Base-by-base conservation (phyloP, 1,140 invertebrate species). In the Adoxophyes honmai region DNA sequence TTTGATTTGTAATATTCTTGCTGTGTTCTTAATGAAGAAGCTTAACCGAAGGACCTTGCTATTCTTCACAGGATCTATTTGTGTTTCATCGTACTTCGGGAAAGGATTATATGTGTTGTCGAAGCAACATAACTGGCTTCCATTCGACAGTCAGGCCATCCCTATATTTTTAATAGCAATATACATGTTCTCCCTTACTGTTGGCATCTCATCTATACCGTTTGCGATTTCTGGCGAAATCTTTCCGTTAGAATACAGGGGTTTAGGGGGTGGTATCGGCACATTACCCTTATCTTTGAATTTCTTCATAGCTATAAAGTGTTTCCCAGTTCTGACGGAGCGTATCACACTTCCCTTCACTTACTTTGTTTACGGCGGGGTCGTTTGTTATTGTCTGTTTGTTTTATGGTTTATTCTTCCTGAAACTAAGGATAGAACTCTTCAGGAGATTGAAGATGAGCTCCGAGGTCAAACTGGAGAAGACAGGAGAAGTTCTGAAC, bases 211-310 rank as follows among this genome's bases (percentile, higher is more conserved):
- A 0, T 80, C 86, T 4, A 78, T 88, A 51, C 82, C 86, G 3
- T 88, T 86, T 52, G 72, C 86, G 6, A 64, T 88, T 44, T 85
- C 82, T 14, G 86, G 86, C 0, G 86, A 88, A 52, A 80, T 88
- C 35, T 88, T 88, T 62, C 78, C 86, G 0, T 64, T 88, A 18
- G 80, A 81, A 55, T 88, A 86, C 51, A 63, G 86, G 37, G 81
- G 78, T 9, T 70, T 87, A n/a, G 86, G 82, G 4, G 76, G 83
- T 28, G 82, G 84, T 15, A 75, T 87, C 0, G 80, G 82, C 59
- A 70, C 79, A 7, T 59, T 81, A 57, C 76, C 73, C 8, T 60
- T 81, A 15, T 88, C 84, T 0, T 53, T 81, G 15, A 86, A 81
- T 37, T 85, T 84, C 62, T 88, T 87, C 37, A 54, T 87, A 33